A percentile compares a stretch with the other conserved stretches of the same genome.
Conservation (phyloP, 2,888 invertebrate genomes). For the Lissocephala sabroskyi region DNA sequence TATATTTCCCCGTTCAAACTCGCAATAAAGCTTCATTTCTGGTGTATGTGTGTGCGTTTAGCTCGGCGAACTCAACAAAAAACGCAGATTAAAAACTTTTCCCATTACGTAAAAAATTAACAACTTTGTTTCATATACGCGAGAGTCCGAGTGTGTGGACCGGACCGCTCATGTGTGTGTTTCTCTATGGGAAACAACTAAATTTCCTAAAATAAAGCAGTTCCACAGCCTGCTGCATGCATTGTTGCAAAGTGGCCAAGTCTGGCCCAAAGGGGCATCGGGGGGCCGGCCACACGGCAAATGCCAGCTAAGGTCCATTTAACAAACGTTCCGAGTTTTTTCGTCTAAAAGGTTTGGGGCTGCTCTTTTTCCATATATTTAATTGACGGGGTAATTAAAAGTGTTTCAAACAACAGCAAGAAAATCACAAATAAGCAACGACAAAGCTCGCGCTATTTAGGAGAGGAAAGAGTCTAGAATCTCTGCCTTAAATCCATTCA, state of each 20-base stretch:
- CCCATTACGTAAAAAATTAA: constrained; percentile 63
- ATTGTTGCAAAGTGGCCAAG: constrained; percentile 2
- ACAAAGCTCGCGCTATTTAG: too few relatives aligned
- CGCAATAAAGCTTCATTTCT: constrained; percentile 56
- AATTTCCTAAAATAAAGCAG: constrained; percentile 43
- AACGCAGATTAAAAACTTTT: constrained; percentile 59
- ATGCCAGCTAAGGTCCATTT: constrained; percentile 11
- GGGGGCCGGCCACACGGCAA: too few relatives aligned
- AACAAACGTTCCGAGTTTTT: not conserved
- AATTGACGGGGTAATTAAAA: too few relatives aligned
- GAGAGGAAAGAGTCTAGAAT: too few relatives aligned
- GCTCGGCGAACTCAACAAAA: constrained; percentile 1
- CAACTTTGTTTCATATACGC: constrained; percentile 46
- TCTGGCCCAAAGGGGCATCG: not conserved
- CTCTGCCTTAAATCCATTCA: too few relatives aligned
- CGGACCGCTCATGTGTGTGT: too few relatives aligned
- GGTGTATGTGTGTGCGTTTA: constrained; percentile 23
- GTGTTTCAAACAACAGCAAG: too few relatives aligned
- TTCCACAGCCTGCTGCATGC: constrained; percentile 3
- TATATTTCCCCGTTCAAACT: constrained; percentile 22
- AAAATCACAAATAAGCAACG: too few relatives aligned
- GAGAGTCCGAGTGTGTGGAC: too few relatives aligned
- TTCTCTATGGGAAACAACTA: constrained; percentile 33
- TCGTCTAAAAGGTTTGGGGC: not conserved
- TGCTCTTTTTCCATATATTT: too few relatives aligned